Percentiles rank a stretch among this genome's conserved stretches.
phyloP scores from a whole-genome alignment of 53 echinoderm and acorn worm genomes.

The Mesocentrotus franciscanus region DNA sequence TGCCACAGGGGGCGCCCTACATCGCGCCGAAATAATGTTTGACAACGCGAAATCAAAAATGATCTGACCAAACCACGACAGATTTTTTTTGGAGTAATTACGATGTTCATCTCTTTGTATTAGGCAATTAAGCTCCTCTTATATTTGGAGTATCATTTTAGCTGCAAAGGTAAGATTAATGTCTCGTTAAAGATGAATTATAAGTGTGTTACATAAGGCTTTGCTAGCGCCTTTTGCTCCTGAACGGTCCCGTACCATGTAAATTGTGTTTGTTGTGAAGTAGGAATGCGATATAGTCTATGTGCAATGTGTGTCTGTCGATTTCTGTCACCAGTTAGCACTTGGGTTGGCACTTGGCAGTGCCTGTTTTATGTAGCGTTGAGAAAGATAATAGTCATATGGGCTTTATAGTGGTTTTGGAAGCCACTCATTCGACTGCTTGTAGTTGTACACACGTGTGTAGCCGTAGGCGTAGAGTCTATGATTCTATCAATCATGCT shows the following conservation, averaged over 20 bases:
- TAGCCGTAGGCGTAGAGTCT: no score
- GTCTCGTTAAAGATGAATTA: background rate
- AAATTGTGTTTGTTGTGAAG: slow-evolving; percentile 16
- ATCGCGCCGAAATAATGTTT: slow-evolving; percentile 13
- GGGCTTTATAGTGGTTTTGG: no score
- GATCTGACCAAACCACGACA: background rate
- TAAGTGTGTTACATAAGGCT: no score
- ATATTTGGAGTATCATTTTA: background rate
- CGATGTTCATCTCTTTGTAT: background rate
- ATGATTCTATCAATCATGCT: no score
- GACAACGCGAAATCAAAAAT: background rate
- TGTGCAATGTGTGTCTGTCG: no score
- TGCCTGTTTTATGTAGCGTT: no score
- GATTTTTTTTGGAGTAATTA: background rate
- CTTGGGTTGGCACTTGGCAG: no score
- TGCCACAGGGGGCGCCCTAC: background rate
- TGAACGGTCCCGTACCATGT: background rate
- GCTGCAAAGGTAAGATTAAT: background rate
- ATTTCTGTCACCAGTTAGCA: no score
- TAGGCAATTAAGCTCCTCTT: background rate
- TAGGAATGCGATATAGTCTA: no score
- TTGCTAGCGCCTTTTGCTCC: background rate
- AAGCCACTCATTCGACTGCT: no score
- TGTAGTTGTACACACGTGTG: no score
- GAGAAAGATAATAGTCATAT: no score